Conservation (phyloP, 2,797 vertebrate species). For the Oceanodroma leucorhoa region DNA sequence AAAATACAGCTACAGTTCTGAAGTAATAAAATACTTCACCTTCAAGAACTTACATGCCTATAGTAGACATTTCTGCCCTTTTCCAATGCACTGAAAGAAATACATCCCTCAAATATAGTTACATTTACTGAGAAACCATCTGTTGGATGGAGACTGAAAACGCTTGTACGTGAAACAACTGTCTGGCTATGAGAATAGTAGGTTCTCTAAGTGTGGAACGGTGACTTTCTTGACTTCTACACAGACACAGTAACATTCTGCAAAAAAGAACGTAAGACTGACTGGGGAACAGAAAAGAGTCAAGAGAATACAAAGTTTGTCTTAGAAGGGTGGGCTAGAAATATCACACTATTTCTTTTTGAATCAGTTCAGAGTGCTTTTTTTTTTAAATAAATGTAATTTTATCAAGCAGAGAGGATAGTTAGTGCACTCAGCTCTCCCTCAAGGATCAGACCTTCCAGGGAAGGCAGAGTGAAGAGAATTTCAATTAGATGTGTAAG, state of each 20-base stretch:
- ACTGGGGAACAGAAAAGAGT: neutral
- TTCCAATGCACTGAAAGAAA: neutral
- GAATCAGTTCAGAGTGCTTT: neutral
- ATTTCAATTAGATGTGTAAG: neutral
- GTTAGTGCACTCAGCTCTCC: neutral
- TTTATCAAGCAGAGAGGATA: neutral
- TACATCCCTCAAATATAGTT: neutral
- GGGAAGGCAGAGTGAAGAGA: neutral
- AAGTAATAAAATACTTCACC: neutral
- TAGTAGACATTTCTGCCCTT: neutral
- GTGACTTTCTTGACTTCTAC: neutral
- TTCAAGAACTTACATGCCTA: fast-evolving
- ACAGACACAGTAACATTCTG: neutral
- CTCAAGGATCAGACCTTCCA: neutral
- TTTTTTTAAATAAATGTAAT: neutral
- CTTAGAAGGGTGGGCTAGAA: neutral
- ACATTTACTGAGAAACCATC: neutral
- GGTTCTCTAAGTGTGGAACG: neutral
- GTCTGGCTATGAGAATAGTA: neutral
- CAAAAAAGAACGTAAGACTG: neutral
- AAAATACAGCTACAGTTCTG: neutral
- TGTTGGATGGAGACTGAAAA: neutral
- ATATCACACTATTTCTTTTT: neutral
- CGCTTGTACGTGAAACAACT: fast-evolving
- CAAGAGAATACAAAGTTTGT: neutral